Base-by-base conservation (phyloP, 2,888 invertebrate species). In the Panorpa germanica region DNA sequence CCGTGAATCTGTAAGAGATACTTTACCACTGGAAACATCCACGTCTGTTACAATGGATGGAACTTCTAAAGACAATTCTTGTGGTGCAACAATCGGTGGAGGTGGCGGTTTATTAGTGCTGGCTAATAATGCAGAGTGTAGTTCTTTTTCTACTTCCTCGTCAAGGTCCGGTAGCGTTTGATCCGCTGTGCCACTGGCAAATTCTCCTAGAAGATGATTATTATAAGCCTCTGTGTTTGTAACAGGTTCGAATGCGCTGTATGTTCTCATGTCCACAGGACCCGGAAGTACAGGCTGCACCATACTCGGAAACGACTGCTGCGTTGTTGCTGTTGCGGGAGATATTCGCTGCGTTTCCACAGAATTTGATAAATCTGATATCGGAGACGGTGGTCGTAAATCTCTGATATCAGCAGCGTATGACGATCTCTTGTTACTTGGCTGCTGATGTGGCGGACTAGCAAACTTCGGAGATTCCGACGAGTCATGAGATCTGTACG, bases 221-320 rank as follows among this genome's bases (percentile, higher is more conserved):
- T 65, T 63, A 38, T 65, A 70, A 1, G 66, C 61, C 37, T 71
- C 71, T 4, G 56, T 57, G 37, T 62, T 63, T 31, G 59, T 49
- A 11, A 58, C 55, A 34, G 54, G 52, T 28, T 48, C 54, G 15
- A 47, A 49, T 12, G 67, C 60, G 44, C 70, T 78, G 47, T 85
- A 85, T 0, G 83, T 83, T 31, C 85, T 68, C 85, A 85, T 85
- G 48, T 85, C 83, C 1, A 85, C 85, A 0, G 85, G 85, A 2
- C 82, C 85, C 1, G 85, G 83, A 37, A 85, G 50, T 29, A 83
- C 66, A 1, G 80, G 74, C 39, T 70, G 63, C 5, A 76, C 75
- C 27, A 70, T 62, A 25, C 67, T 61, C 28, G 60, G 56, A 35
- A 67, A 58, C 11, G 59, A 46, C 24, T 56, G 57, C 25, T 52